These are phyloP conservation scores for Campylomormyrus numenius DNA, from an alignment of 2,113 vertebrate species.

Conservation along the genomic window DNA sequence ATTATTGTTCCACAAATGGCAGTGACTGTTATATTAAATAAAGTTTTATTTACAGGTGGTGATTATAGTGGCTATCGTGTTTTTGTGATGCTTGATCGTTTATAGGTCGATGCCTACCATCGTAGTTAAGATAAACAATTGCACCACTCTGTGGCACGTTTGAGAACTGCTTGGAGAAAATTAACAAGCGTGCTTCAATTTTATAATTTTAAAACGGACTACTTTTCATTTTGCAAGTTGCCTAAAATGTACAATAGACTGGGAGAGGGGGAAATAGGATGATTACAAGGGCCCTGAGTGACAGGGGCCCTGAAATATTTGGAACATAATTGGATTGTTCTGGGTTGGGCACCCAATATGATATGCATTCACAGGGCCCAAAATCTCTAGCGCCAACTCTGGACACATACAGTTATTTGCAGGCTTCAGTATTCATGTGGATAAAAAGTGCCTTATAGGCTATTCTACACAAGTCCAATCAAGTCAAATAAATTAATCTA, in stretches of 20 bases:
- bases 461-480: neutral
- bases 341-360: neutral
- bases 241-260: neutral
- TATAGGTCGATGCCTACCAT: neutral
- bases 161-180: neutral
- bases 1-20: constrained; percentile 31
- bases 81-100: neutral
- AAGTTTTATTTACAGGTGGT: constrained; percentile 18
- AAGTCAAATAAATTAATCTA: neutral
- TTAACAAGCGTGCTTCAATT: neutral
- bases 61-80: neutral
- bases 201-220: neutral
- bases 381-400: too few relatives aligned
- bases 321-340: neutral
- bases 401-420: neutral
- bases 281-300: neutral
- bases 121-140: neutral
- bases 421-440: neutral
- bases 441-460: neutral
- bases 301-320: neutral
- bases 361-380: neutral
- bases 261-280: neutral
- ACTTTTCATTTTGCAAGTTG: neutral
- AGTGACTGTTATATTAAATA: constrained; percentile 38
- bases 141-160: neutral